Conservation (phyloP, 2,888 invertebrate species). For the Aethes cnicana region DNA sequence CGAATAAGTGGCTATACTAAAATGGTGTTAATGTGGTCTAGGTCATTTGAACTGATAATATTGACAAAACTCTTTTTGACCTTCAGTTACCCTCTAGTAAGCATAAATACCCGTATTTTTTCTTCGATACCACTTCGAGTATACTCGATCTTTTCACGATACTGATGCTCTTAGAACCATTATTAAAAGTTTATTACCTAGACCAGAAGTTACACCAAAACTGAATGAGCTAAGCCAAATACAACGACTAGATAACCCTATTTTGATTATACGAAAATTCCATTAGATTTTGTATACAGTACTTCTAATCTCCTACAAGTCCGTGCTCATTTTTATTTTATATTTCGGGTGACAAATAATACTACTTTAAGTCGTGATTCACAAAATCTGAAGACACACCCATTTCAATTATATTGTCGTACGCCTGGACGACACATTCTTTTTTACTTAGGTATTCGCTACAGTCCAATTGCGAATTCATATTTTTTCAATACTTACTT, state of each 20-base stretch:
- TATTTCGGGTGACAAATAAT: not conserved
- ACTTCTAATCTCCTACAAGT: not conserved
- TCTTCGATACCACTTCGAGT: too few relatives aligned
- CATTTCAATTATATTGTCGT: too few relatives aligned
- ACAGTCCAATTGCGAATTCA: too few relatives aligned
- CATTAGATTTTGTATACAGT: not conserved
- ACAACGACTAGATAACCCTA: conserved; percentile 66
- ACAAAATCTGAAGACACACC: too few relatives aligned
- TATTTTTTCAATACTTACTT: too few relatives aligned
- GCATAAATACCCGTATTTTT: too few relatives aligned
- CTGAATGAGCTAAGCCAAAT: conserved; percentile 66
- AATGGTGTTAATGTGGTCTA: conserved; percentile 31
- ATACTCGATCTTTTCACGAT: too few relatives aligned
- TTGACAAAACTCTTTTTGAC: conserved; percentile 20
- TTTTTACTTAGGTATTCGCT: too few relatives aligned
- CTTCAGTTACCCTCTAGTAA: too few relatives aligned
- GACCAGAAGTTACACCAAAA: conserved; percentile 46
- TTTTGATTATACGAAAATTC: conserved; percentile 19
- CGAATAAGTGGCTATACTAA: not conserved
- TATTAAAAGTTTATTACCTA: too few relatives aligned
- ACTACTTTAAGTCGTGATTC: conserved; percentile 4
- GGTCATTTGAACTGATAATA: conserved; percentile 31
- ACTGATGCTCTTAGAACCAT: too few relatives aligned
- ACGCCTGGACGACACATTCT: too few relatives aligned
- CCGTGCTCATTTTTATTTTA: conserved; percentile 2